These are phyloP conservation scores for Geopemphigus sp. DNA, from an alignment of 1,140 invertebrate species.

Conservation along the genomic window DNA sequence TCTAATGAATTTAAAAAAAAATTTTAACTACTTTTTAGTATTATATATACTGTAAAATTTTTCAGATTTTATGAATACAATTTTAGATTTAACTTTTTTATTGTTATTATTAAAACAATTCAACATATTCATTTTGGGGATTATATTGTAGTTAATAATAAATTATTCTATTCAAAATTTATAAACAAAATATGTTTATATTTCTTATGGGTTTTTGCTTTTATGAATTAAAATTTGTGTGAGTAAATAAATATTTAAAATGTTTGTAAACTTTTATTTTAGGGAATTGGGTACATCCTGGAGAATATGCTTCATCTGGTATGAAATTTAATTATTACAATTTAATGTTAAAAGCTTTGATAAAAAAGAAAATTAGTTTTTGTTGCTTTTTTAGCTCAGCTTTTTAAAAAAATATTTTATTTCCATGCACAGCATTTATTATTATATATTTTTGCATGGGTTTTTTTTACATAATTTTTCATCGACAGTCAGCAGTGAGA, in stretches of 20 bases:
- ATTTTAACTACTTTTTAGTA: too few species aligned
- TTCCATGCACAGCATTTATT: constrained; percentile 21
- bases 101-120: too few species aligned
- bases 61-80: too few species aligned
- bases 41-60: too few species aligned
- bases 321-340: constrained; percentile 56
- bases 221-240: too few species aligned
- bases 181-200: too few species aligned
- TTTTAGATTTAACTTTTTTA: too few species aligned
- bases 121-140: too few species aligned
- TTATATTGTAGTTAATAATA: too few species aligned
- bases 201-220: too few species aligned
- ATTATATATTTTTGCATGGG: constrained; percentile 46
- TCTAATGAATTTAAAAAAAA: not conserved
- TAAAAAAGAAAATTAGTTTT: constrained; percentile 3
- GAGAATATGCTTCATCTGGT: constrained; percentile 98
- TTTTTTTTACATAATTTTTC: constrained; percentile 41
- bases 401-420: constrained; percentile 21
- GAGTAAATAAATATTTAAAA: too few species aligned
- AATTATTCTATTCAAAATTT: too few species aligned
- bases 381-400: constrained; percentile 27
- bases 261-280: constrained; percentile 51
- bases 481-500: constrained; percentile 46
- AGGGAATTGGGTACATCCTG: constrained; percentile 97
- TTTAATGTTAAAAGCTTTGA: constrained; percentile 7